Percentiles rank a stretch among this genome's conserved stretches.
Evolutionary conservation across 2,797 vertebrate species (phyloP).

Genomic region (Sternarchorhynchus goeldii): DNA sequence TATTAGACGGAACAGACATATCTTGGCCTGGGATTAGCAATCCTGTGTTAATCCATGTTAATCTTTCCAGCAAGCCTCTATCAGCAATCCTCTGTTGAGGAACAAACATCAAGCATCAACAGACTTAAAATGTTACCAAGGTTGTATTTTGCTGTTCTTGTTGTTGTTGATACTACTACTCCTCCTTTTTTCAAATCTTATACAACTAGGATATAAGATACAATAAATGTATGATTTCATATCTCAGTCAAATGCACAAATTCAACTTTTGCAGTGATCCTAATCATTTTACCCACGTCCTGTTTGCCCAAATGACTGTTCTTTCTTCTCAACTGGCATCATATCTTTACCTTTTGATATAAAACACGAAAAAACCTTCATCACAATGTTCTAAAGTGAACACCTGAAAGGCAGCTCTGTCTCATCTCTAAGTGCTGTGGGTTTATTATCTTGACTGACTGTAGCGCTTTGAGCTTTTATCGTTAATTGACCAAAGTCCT

Average conservation of each 20-base stretch:
- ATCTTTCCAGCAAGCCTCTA: slow-evolving; percentile 28
- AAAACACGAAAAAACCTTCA: background rate
- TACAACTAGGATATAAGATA: background rate
- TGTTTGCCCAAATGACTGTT: slow-evolving; percentile 1
- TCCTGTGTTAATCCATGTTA: slow-evolving; percentile 26
- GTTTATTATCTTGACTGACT: slow-evolving; percentile 46
- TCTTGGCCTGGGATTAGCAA: slow-evolving; percentile 16
- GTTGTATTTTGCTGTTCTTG: background rate
- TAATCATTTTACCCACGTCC: background rate
- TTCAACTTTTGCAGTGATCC: slow-evolving; percentile 6
- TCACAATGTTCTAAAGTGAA: slow-evolving; percentile 12
- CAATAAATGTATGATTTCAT: too few species aligned
- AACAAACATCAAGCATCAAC: slow-evolving; percentile 24
- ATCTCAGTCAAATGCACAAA: background rate
- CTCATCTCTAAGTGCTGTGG: slow-evolving; percentile 39
- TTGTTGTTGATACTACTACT: background rate
- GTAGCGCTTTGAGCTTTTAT: slow-evolving; percentile 47
- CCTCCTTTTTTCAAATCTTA: background rate
- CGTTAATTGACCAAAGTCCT: slow-evolving; percentile 45
- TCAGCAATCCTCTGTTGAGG: background rate
- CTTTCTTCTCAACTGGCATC: background rate
- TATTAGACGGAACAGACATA: background rate
- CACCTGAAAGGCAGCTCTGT: slow-evolving; percentile 15
- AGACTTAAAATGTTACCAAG: slow-evolving; percentile 1
- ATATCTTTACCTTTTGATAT: background rate